Evolutionary conservation across 2,888 invertebrate species (phyloP).

Genomic region (Clunio marinus): DNA sequence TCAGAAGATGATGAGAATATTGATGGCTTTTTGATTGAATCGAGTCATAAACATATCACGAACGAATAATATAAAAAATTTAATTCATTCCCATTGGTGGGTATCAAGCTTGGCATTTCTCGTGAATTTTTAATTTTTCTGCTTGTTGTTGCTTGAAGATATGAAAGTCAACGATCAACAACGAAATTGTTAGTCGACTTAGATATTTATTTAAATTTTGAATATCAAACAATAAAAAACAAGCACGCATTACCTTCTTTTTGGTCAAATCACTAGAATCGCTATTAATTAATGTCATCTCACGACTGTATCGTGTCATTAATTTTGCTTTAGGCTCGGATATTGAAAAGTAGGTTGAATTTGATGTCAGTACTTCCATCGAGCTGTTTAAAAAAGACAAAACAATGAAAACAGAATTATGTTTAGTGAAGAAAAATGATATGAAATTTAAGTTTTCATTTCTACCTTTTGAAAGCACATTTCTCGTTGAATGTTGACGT

Average conservation of each 20-base stretch:
- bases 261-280: constrained; percentile 56
- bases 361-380: constrained; percentile 31
- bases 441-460: background rate
- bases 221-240: background rate
- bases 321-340: constrained; percentile 64
- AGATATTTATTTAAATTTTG: too few species aligned
- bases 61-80: too few species aligned
- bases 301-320: constrained; percentile 58
- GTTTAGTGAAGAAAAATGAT: background rate
- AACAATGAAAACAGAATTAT: background rate
- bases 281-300: constrained; percentile 52
- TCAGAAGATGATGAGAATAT: background rate
- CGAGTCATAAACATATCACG: background rate
- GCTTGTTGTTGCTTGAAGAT: too few species aligned
- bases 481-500: constrained; percentile 46
- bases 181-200: too few species aligned
- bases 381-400: background rate
- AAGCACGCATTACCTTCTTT: constrained; percentile 54
- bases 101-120: too few species aligned
- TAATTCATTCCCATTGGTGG: too few species aligned
- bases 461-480: constrained; percentile 44
- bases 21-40: constrained; percentile 9
- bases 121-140: too few species aligned
- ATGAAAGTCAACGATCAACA: too few species aligned
- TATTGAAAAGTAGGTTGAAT: constrained; percentile 61